Percentiles rank a stretch among this genome's conserved stretches.
These are phyloP conservation scores for Callipepla californica DNA, from an alignment of 2,113 vertebrate genomes.

Conservation along the genomic window DNA sequence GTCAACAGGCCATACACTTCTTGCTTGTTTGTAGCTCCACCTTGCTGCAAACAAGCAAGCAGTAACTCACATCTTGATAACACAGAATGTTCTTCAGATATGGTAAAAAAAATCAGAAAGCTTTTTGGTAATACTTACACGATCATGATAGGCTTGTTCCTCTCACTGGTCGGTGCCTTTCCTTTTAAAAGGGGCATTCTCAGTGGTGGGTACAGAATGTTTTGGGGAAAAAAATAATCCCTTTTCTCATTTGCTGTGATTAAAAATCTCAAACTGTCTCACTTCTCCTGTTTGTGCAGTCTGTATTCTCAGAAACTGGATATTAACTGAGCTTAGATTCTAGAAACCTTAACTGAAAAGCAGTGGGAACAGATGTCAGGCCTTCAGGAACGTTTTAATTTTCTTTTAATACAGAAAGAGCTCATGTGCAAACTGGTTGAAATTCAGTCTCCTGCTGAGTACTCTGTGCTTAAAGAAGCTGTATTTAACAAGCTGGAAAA, in stretches of 20 bases:
- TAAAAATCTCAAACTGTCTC: not conserved
- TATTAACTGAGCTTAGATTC: not conserved
- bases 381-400: conserved; percentile 8
- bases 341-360: not conserved
- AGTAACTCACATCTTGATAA: not conserved
- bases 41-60: not conserved
- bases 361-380: not conserved
- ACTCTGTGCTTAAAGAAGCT: conserved; percentile 80
- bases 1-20: not conserved
- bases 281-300: not conserved
- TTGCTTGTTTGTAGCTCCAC: not conserved
- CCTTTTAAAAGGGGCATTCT: not conserved
- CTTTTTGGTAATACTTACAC: not conserved
- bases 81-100: not conserved
- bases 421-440: conserved; percentile 88
- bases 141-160: not conserved
- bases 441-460: conserved; percentile 76
- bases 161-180: not conserved
- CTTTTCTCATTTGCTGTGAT: not conserved
- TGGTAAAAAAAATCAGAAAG: not conserved
- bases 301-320: not conserved
- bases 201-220: not conserved
- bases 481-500: conserved; percentile 80
- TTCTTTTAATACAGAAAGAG: conserved; percentile 83
- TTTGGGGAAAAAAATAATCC: not conserved